A percentile compares a stretch with the other conserved stretches of the same genome.
Conservation (phyloP, 2,113 vertebrate species). For the Corydoras sp. region DNA sequence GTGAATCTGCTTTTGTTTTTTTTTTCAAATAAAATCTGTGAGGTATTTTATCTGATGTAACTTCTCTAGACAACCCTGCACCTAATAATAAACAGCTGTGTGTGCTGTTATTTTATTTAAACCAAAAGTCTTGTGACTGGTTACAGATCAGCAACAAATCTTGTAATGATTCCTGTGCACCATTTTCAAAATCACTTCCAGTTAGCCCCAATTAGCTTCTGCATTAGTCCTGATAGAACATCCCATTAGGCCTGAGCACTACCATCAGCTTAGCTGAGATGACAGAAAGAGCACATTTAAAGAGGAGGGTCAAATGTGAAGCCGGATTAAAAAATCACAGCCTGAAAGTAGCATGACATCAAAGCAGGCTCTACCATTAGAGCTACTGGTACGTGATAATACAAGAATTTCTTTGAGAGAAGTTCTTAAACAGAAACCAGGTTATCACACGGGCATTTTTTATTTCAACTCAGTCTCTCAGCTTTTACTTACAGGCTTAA, state of each 20-base stretch:
- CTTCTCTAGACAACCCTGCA: slow-evolving; percentile 57
- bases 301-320: slow-evolving; percentile 55
- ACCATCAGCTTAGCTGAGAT: slow-evolving; percentile 47
- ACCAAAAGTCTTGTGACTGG: too few relatives aligned
- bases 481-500: too few relatives aligned
- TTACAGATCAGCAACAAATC: not conserved
- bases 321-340: slow-evolving; percentile 59
- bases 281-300: slow-evolving; percentile 50
- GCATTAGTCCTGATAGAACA: slow-evolving; percentile 44
- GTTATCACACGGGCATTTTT: slow-evolving; percentile 30
- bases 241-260: slow-evolving; percentile 42
- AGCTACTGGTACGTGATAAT: slow-evolving; percentile 65
- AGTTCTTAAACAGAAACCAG: slow-evolving; percentile 49
- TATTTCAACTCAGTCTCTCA: too few relatives aligned
- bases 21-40: slow-evolving; percentile 44
- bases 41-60: slow-evolving; percentile 62
- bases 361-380: slow-evolving; percentile 54
- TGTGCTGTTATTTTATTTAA: slow-evolving; percentile 36
- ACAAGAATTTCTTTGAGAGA: slow-evolving; percentile 60
- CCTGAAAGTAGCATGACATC: slow-evolving; percentile 56
- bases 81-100: slow-evolving; percentile 65
- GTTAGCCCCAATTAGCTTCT: slow-evolving; percentile 45
- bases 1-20: slow-evolving; percentile 54
- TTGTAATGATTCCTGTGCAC: slow-evolving; percentile 2
- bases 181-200: slow-evolving; percentile 42